These are phyloP conservation scores for Brachyptera risi DNA, from an alignment of 2,888 invertebrate species.

Conservation along the genomic window DNA sequence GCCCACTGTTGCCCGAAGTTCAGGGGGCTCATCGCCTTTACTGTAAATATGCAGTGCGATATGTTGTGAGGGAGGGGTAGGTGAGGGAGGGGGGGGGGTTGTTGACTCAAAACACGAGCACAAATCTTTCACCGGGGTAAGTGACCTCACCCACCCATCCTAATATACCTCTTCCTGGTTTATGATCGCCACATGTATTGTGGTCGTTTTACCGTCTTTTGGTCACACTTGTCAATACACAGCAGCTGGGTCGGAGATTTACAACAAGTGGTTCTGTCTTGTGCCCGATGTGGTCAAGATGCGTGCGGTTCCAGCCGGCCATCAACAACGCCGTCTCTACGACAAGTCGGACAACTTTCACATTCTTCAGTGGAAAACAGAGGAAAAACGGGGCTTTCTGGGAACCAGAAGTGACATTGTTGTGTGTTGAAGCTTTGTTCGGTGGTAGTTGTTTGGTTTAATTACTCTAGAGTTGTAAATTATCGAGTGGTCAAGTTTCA, in stretches of 20 bases:
- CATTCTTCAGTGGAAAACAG: background rate
- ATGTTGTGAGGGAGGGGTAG: too few species aligned
- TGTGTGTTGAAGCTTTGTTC: background rate
- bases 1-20: constrained; percentile 12
- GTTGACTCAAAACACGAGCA: background rate
- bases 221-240: constrained; percentile 19
- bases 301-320: background rate
- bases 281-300: background rate
- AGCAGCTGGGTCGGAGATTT: constrained; percentile 15
- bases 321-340: too few species aligned
- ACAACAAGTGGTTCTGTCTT: background rate
- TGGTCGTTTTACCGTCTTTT: background rate
- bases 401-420: background rate
- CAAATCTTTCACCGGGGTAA: background rate
- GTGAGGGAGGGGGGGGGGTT: too few species aligned
- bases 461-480: background rate
- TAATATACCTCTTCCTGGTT: constrained; percentile 11
- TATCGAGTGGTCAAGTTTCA: too few species aligned
- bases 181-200: constrained; percentile 4
- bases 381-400: background rate
- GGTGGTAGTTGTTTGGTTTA: background rate
- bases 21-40: constrained; percentile 1
- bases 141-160: background rate
- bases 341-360: constrained; percentile 7
- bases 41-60: background rate